These are phyloP conservation scores for Microplitis deprimator DNA, from an alignment of 2,888 invertebrate species.

Conservation along the genomic window DNA sequence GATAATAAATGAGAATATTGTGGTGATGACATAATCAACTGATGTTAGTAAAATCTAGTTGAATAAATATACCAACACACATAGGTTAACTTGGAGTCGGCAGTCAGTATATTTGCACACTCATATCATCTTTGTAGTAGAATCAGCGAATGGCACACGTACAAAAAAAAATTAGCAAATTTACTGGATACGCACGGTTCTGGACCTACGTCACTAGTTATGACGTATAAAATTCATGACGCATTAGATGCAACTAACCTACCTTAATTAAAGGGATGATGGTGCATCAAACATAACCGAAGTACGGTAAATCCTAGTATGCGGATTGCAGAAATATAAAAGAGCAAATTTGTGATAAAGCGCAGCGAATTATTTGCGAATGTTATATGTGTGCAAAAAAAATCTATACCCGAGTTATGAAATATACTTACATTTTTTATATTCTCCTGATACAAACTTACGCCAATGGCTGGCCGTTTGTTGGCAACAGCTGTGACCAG, in stretches of 20 bases:
- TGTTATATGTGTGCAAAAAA: background rate
- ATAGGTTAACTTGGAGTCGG: background rate
- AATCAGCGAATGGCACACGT: background rate
- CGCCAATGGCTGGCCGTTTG: conserved; percentile 66
- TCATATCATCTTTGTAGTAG: background rate
- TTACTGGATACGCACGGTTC: background rate
- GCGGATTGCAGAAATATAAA: conserved; percentile 58
- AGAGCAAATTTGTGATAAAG: conserved; percentile 4
- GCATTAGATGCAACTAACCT: conserved; percentile 69
- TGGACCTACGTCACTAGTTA: conserved; percentile 6
- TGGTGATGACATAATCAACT: background rate
- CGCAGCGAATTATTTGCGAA: conserved; percentile 16
- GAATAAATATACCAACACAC: background rate
- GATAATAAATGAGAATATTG: background rate
- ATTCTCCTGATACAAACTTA: conserved; percentile 58
- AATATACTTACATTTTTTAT: conserved; percentile 42
- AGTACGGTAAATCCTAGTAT: conserved; percentile 68
- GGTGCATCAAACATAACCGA: conserved; percentile 71
- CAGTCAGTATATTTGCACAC: background rate
- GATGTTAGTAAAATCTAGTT: background rate
- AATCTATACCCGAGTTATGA: background rate
- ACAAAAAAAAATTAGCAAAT: background rate
- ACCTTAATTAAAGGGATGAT: conserved; percentile 68
- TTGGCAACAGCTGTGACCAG: conserved; percentile 54
- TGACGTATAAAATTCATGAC: conserved; percentile 56